These are phyloP conservation scores for Achroia grisella DNA, from an alignment of 1,140 invertebrate genomes.

Conservation along the genomic window DNA sequence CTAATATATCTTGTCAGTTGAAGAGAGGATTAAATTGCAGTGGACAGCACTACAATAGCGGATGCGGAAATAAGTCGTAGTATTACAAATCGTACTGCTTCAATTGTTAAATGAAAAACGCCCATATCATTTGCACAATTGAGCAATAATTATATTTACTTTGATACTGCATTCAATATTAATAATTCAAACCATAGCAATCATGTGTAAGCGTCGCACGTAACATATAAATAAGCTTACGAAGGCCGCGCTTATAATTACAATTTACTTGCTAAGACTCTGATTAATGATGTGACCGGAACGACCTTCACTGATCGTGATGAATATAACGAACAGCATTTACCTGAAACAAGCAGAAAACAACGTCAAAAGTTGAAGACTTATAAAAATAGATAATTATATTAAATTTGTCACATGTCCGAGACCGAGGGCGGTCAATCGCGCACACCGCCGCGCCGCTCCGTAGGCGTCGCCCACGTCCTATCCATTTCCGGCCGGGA, in stretches of 20 bases:
- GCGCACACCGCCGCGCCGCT: slow-evolving; percentile 25
- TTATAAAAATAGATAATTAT: slow-evolving; percentile 42
- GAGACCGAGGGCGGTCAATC: slow-evolving; percentile 36
- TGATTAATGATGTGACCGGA: slow-evolving; percentile 8
- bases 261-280: not conserved
- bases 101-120: not conserved
- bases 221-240: slow-evolving; percentile 6
- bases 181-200: not conserved
- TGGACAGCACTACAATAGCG: slow-evolving; percentile 40
- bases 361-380: slow-evolving; percentile 20
- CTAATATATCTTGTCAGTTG: slow-evolving; percentile 53
- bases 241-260: not conserved
- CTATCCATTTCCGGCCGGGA: slow-evolving; percentile 42
- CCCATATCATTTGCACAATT: not conserved
- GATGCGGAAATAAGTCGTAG: slow-evolving; percentile 47
- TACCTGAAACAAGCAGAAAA: slow-evolving; percentile 37
- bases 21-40: slow-evolving; percentile 55
- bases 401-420: slow-evolving; percentile 50
- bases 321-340: slow-evolving; percentile 6
- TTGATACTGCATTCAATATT: no score
- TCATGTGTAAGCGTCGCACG: not conserved
- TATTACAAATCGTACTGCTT: slow-evolving; percentile 32
- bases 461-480: slow-evolving; percentile 47
- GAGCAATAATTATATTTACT: no score
- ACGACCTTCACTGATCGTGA: slow-evolving; percentile 11